These are phyloP conservation scores for Monoplex corrugatus DNA, from an alignment of 2,888 invertebrate species.

Conservation along the genomic window DNA sequence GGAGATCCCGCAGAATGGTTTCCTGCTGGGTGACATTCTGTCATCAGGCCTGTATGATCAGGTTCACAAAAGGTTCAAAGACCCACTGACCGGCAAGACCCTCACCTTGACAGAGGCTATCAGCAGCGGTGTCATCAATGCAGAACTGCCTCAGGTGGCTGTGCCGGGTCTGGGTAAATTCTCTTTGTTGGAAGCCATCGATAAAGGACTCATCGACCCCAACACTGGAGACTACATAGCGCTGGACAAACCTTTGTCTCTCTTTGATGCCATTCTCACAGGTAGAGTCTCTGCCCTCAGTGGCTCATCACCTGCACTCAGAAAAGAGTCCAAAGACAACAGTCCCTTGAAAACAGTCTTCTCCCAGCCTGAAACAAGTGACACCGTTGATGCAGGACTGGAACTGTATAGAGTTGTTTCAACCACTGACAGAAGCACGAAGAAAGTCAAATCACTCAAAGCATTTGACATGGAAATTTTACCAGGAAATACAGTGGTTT, in stretches of 20 bases:
- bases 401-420: not conserved
- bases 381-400: not conserved
- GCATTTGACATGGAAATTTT: conserved; percentile 17
- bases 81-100: conserved; percentile 90
- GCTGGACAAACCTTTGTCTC: conserved; percentile 60
- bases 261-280: conserved; percentile 70
- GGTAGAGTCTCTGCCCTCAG: conserved; percentile 58
- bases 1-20: conserved; percentile 60
- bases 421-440: conserved; percentile 34
- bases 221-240: conserved; percentile 85
- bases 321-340: not conserved
- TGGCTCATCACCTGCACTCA: not conserved
- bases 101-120: conserved; percentile 92
- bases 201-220: conserved; percentile 92
- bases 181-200: conserved; percentile 95
- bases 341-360: not conserved
- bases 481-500: not conserved
- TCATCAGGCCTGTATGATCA: conserved; percentile 77
- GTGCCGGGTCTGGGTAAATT: conserved; percentile 93
- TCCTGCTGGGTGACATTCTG: conserved; percentile 60
- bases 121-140: conserved; percentile 86
- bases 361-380: not conserved
- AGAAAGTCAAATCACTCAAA: conserved; percentile 23
- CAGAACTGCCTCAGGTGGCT: conserved; percentile 61
- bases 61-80: conserved; percentile 88